Evolutionary conservation across 2,888 invertebrate genomes (phyloP).

Genomic region (Baccha elongata): DNA sequence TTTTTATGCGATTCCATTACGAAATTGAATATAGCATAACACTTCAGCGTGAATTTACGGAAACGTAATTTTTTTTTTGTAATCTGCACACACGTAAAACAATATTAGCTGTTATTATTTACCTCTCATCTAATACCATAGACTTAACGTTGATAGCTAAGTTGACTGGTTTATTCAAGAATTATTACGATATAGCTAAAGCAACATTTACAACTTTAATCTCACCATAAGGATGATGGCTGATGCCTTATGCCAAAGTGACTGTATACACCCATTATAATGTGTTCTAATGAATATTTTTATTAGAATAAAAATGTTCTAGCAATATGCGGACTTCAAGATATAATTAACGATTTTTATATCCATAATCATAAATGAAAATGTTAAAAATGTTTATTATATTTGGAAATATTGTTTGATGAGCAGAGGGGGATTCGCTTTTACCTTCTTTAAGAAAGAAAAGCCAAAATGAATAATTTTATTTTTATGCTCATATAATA

Average conservation of each 20-base stretch:
- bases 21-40: conserved; percentile 30
- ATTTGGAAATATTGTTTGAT: background rate
- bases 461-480: conserved; percentile 9
- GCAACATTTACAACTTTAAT: conserved; percentile 62
- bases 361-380: conserved; percentile 69
- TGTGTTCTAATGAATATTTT: conserved; percentile 65
- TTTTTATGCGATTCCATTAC: conserved; percentile 20
- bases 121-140: conserved; percentile 16
- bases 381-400: conserved; percentile 58
- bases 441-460: background rate
- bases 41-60: conserved; percentile 15
- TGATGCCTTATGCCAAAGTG: conserved; percentile 35
- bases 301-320: conserved; percentile 56
- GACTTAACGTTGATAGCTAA: conserved; percentile 33
- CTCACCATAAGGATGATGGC: conserved; percentile 29
- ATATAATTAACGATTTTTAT: conserved; percentile 68
- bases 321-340: conserved; percentile 54
- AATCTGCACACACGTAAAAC: conserved; percentile 26
- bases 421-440: background rate
- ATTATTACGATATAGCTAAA: conserved; percentile 37
- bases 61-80: conserved; percentile 16
- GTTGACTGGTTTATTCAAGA: conserved; percentile 44
- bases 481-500: conserved; percentile 15
- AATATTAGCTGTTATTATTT: conserved; percentile 16
- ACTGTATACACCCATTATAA: conserved; percentile 34